Evolutionary conservation across 2,113 vertebrate genomes (phyloP), one percentile per base, ranked within the genome.

Genomic region (Choloepus hoffmanni): DNA sequence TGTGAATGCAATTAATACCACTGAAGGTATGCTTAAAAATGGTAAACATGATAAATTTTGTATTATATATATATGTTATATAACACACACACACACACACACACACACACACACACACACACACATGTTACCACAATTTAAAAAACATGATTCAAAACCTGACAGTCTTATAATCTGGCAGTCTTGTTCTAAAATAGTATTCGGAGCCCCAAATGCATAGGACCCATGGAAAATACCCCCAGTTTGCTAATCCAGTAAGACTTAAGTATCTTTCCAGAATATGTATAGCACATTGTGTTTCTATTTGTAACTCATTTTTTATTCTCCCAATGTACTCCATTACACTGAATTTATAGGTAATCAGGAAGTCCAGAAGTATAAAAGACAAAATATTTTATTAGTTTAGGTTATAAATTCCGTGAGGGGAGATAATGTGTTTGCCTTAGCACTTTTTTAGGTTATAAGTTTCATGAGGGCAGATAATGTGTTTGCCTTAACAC

Each of bases 281-380:
- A 53, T 55, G 1, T 19, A 63, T 28, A n/a, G 13, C 6, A 93
- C n/a, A 79, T 24, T 90, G 43, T 24, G 2, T 81, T 78, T 67
- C 77, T 78, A 55, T 28, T 91, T 55, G 73, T 50, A 92, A 95
- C 77, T 92, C 8, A n/a, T 83, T 24, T 53, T 94, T 60, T 43
- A 89, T 63, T 83, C 3, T 21, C 2, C 2, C 33, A 10, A 83
- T 81, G 5, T 2, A 58, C 9, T 60, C 23, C 53, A 40, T 33
- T 14, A 45, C 36, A 28, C 65, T 90, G 68, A 58, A 84, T 78
- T 62, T 82, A 73, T 78, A 85, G 53, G 1, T 43, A 82, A 72
- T 60, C 60, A 60, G 45, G 18, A 84, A 70, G 30, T 53, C 7
- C 1, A n/a, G 77, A 81, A 92, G 72, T 79, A 65, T 12, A n/a